These are phyloP conservation scores for Daboia siamensis DNA, from an alignment of 2,113 vertebrate species.

Conservation along the genomic window DNA sequence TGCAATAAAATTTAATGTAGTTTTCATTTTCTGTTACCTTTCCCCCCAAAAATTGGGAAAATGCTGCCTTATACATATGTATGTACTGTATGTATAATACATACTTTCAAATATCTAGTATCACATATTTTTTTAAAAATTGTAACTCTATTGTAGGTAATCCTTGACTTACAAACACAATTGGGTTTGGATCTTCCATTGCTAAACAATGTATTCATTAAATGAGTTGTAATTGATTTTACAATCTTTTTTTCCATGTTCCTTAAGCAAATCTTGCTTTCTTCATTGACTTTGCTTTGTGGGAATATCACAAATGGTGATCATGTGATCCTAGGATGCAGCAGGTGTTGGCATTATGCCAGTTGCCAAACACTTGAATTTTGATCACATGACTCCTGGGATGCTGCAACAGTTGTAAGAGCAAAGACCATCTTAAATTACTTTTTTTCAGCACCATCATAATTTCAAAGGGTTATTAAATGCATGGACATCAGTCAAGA, in stretches of 20 bases:
- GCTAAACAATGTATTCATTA: neutral
- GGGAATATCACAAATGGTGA: neutral
- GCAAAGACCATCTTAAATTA: neutral
- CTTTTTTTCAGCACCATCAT: neutral
- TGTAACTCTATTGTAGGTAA: neutral
- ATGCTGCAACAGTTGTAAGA: neutral
- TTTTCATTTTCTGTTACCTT: neutral
- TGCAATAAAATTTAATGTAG: neutral
- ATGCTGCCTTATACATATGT: neutral
- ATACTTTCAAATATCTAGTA: neutral
- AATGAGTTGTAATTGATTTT: neutral
- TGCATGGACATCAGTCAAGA: neutral
- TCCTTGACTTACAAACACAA: neutral
- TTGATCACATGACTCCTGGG: neutral
- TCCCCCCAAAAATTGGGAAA: neutral
- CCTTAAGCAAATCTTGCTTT: neutral
- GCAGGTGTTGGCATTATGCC: neutral
- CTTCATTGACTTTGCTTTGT: neutral
- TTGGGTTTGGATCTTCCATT: neutral
- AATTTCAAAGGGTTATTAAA: neutral
- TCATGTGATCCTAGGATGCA: neutral
- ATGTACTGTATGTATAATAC: neutral
- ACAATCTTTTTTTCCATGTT: neutral
- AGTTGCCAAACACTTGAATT: neutral
- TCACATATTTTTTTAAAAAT: neutral